These are phyloP conservation scores for Cryptoprocta ferox DNA, from an alignment of 2,797 vertebrate species.

Conservation along the genomic window DNA sequence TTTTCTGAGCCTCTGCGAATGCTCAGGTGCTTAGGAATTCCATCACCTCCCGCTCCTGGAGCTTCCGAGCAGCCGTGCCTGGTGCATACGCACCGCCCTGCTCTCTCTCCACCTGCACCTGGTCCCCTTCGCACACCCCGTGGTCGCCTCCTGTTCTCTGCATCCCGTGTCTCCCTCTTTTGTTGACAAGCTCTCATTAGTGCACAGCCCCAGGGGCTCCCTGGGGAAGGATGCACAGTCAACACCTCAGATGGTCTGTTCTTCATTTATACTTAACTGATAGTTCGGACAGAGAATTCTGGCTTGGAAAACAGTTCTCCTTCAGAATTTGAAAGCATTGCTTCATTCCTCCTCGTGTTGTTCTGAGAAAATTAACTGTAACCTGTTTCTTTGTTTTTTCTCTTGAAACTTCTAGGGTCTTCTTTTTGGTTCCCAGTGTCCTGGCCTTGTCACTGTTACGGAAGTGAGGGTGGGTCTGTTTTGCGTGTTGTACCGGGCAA, in stretches of 20 bases:
- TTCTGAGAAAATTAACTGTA: neutral
- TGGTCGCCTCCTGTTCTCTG: neutral
- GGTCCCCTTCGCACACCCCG: rapidly evolving
- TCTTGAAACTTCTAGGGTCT: neutral
- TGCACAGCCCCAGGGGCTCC: neutral
- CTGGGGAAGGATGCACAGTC: neutral
- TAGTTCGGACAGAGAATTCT: neutral
- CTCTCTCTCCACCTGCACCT: neutral
- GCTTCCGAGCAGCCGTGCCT: neutral
- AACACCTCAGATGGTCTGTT: neutral
- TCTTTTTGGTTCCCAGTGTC: neutral
- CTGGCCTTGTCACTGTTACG: neutral
- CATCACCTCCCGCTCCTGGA: neutral
- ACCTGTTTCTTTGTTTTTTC: neutral
- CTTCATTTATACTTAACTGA: neutral
- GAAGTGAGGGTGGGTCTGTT: neutral
- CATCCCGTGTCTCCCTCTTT: neutral
- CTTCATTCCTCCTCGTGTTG: neutral
- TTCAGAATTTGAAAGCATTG: neutral
- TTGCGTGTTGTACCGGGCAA: rapidly evolving
- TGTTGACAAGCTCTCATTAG: neutral
- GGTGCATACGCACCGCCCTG: neutral
- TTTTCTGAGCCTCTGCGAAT: neutral
- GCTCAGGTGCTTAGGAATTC: neutral
- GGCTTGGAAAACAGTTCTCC: neutral